Percentiles rank a stretch among this genome's conserved stretches.
Evolutionary conservation across 2,113 vertebrate species (phyloP).

Genomic region (Salvelinus alpinus): DNA sequence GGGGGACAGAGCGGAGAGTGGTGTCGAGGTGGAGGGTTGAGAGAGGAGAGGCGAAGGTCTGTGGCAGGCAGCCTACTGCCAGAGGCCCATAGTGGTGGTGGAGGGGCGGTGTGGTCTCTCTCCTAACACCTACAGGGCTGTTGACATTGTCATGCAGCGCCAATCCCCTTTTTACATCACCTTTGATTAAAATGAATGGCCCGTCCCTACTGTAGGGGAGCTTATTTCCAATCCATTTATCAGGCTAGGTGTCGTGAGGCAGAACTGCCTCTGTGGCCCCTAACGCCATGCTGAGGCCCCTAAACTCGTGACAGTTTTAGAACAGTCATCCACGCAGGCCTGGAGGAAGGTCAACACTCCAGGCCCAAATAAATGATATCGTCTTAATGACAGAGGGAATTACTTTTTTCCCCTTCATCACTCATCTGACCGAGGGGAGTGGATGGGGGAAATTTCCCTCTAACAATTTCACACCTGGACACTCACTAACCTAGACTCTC

Average conservation of each 20-base stretch:
- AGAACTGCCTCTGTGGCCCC: constrained; percentile 80
- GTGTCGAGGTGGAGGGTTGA: constrained; percentile 41
- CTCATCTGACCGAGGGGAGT: constrained; percentile 68
- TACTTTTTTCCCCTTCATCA: constrained; percentile 70
- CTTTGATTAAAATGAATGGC: constrained; percentile 99
- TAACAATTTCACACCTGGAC: constrained; percentile 65
- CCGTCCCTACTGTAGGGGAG: constrained; percentile 87
- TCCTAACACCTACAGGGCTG: constrained; percentile 86
- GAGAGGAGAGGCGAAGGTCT: constrained; percentile 23
- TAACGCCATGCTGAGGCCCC: constrained; percentile 48
- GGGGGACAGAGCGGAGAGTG: constrained; percentile 33
- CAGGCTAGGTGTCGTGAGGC: constrained; percentile 71
- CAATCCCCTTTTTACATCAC: constrained; percentile 88
- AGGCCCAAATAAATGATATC: constrained; percentile 79
- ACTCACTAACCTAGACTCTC: constrained; percentile 52
- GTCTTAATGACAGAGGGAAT: constrained; percentile 79
- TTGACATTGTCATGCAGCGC: constrained; percentile 89
- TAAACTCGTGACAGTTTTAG: constrained; percentile 83
- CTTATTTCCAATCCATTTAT: constrained; percentile 97
- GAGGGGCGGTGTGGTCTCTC: constrained; percentile 60
- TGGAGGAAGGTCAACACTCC: constrained; percentile 83
- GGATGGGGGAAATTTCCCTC: constrained; percentile 30
- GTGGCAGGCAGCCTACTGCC: neutral
- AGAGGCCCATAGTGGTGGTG: neutral
- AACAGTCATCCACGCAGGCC: constrained; percentile 75